phyloP scores from a whole-genome alignment of 2,888 invertebrate genomes.

The Morpho deidamia region DNA sequence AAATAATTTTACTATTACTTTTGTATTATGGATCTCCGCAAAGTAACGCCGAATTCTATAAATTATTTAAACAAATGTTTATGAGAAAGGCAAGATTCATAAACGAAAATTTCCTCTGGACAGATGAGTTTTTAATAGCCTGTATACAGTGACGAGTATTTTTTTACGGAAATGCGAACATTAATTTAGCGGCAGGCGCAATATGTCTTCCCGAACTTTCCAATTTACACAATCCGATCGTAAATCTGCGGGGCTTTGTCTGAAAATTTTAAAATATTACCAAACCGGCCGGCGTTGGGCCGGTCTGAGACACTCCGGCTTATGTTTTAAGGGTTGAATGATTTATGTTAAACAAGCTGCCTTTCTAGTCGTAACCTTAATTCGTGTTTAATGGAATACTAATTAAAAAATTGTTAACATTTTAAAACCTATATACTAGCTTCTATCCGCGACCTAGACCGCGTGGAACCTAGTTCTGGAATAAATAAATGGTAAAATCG shows the following conservation, averaged over 20 bases:
- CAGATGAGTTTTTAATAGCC: background rate
- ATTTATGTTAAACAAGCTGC: slow-evolving; percentile 33
- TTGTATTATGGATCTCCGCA: too few species aligned
- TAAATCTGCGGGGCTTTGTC: slow-evolving; percentile 59
- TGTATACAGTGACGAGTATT: slow-evolving; percentile 4
- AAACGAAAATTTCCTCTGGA: too few species aligned
- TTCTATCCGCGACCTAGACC: too few species aligned
- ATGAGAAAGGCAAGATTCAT: too few species aligned
- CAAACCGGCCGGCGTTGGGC: slow-evolving; percentile 27
- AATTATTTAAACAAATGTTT: too few species aligned
- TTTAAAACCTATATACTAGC: too few species aligned
- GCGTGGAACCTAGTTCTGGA: too few species aligned
- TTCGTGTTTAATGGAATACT: background rate
- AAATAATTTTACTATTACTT: too few species aligned
- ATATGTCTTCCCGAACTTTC: slow-evolving; percentile 57
- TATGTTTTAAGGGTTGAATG: slow-evolving; percentile 49
- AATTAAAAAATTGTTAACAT: background rate
- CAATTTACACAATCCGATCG: slow-evolving; percentile 61
- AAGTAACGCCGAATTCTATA: too few species aligned
- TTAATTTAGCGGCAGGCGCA: slow-evolving; percentile 41
- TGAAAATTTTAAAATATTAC: slow-evolving; percentile 58
- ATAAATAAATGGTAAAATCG: too few species aligned
- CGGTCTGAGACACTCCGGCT: slow-evolving; percentile 37
- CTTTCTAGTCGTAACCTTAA: background rate
- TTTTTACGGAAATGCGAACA: slow-evolving; percentile 26